Evolutionary conservation across 2,888 invertebrate genomes (phyloP).

Genomic region (Phoronis australis): DNA sequence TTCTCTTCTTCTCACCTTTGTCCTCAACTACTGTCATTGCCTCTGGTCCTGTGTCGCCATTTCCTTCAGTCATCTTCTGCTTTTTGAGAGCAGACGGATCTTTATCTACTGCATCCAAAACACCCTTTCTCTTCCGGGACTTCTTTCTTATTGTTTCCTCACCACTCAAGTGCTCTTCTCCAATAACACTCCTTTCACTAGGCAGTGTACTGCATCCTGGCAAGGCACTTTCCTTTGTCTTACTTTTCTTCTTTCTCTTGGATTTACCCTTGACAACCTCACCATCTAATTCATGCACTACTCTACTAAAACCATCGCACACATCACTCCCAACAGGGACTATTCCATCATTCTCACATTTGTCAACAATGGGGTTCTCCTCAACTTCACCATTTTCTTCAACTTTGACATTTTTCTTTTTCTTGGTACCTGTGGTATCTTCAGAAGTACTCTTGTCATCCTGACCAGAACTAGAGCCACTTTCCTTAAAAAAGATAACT

Average conservation of each 20-base stretch:
- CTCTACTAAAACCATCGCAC: background rate
- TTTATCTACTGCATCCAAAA: background rate
- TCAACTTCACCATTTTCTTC: constrained; percentile 4
- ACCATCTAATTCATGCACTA: background rate
- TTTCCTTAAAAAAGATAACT: background rate
- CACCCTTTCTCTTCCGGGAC: background rate
- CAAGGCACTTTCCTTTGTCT: background rate
- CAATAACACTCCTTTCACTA: constrained; percentile 12
- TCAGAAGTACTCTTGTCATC: background rate
- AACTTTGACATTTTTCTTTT: constrained; percentile 5
- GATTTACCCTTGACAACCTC: background rate
- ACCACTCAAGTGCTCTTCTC: constrained; percentile 1
- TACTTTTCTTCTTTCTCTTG: background rate
- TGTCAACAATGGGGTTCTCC: constrained; percentile 6
- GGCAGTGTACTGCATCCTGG: background rate
- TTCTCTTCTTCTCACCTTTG: constrained; percentile 6
- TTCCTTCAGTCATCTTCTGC: background rate
- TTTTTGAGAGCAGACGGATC: background rate
- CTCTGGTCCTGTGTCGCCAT: background rate
- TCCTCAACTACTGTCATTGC: background rate
- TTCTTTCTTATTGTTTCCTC: constrained; percentile 1
- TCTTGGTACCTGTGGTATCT: constrained; percentile 5
- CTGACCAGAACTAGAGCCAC: no score
- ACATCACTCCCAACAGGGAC: background rate
- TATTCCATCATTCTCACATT: constrained; percentile 5